Evolutionary conservation across 2,113 vertebrate species (phyloP), one percentile per base, ranked within the genome.

Genomic region (Scomber japonicus): DNA sequence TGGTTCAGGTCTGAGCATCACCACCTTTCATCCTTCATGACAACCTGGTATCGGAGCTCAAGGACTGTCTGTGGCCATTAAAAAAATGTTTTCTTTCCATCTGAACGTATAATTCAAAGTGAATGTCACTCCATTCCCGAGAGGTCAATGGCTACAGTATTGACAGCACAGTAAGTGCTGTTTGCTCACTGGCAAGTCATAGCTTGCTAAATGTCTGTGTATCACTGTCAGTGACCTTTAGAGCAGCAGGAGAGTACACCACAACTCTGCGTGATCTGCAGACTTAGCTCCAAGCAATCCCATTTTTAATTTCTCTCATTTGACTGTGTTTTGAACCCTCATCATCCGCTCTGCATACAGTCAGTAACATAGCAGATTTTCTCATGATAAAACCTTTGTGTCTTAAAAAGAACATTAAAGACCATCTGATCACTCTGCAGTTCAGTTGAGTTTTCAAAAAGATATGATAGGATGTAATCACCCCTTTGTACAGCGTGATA

Each of bases 141-240:
- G 11, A 8, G 51, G 40, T 16, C 63, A 19, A 19, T 5, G 44
- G 55, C 60, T 46, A 16, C 53, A 54, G 55, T 40, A 44, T 4
- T 69, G 62, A 79, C 61, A 54, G 56, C 62, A 45, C 21, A 70
- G 54, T 56, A 13, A 57, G 66, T 13, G 50, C 31, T 46, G 68
- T 80, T 60, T 63, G 60, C 59, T 72, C 13, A 75, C n/a, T 19
- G 53, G n/a, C 11, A 7, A 17, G 27, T 69, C 72, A 49, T 12
- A 61, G 62, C 48, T 13, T 31, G 27, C 44, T 44, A 1, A 51
- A 64, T 24, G 30, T 65, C 51, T 53, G 68, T 53, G 68, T 44
- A 63, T 69, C 76, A 40, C 74, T 57, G 78, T 57, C 82, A 66
- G 77, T 68, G 77, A 90, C 76, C 82, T 80, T 83, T 78, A 71